Evolutionary conservation across 2,888 invertebrate species (phyloP).

Genomic region (Merodon equestris): DNA sequence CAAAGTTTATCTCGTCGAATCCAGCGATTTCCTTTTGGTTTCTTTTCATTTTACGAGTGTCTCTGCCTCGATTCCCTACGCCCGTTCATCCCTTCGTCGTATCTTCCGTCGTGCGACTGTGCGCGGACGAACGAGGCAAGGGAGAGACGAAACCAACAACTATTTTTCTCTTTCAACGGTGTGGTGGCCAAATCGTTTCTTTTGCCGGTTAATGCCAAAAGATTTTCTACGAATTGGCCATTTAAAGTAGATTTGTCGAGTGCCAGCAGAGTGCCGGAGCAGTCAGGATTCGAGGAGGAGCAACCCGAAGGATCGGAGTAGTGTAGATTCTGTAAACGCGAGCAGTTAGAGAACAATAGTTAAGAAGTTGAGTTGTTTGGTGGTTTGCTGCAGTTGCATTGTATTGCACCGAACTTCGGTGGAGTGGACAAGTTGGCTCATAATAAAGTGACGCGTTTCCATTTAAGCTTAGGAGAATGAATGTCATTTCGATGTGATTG

Average conservation of each 20-base stretch:
- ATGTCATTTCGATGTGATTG: too few relatives aligned
- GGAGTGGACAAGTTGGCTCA: background rate
- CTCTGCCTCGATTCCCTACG: background rate
- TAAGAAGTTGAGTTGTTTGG: conserved; percentile 2
- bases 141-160: conserved; percentile 13
- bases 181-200: conserved; percentile 51
- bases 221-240: conserved; percentile 57
- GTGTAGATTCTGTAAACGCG: conserved; percentile 35
- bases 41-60: conserved; percentile 1
- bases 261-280: conserved; percentile 24
- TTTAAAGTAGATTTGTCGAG: conserved; percentile 57
- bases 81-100: too few relatives aligned
- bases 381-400: background rate
- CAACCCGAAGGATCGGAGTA: conserved; percentile 20
- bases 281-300: conserved; percentile 23
- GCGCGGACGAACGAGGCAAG: background rate
- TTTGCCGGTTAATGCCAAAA: conserved; percentile 53
- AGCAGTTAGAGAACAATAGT: conserved; percentile 35
- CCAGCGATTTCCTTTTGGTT: conserved; percentile 55
- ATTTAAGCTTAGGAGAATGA: too few relatives aligned
- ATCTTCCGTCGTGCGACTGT: background rate
- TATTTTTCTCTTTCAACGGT: conserved; percentile 30
- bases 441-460: too few relatives aligned
- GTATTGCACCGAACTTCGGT: conserved; percentile 1
- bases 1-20: conserved; percentile 64